These are phyloP conservation scores for Cynopterus sphinx DNA, from an alignment of 2,797 vertebrate genomes.

Conservation along the genomic window DNA sequence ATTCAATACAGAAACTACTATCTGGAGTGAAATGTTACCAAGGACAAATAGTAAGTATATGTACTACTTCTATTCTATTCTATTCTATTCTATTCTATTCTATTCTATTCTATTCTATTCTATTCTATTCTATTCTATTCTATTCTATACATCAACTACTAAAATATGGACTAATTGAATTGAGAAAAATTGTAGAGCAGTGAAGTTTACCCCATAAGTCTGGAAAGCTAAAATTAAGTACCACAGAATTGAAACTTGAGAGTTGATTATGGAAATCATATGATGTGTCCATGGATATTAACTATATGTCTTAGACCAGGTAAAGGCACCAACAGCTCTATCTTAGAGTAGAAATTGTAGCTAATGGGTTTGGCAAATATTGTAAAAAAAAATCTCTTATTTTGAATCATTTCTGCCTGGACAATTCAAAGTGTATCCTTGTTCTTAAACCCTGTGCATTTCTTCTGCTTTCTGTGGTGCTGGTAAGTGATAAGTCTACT, in stretches of 20 bases:
- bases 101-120: too few species aligned
- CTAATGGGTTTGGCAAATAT: neutral
- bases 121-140: neutral
- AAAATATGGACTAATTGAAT: neutral
- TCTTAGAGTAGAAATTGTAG: neutral
- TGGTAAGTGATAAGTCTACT: neutral
- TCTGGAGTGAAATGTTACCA: neutral
- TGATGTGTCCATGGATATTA: neutral
- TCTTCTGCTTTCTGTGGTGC: neutral
- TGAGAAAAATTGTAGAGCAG: neutral
- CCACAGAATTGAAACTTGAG: too few species aligned
- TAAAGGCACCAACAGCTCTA: neutral
- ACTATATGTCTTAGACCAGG: neutral
- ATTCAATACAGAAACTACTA: neutral
- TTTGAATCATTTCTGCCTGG: neutral
- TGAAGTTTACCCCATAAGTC: neutral
- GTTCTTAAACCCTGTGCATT: neutral
- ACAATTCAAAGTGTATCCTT: conserved; percentile 36
- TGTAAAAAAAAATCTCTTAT: neutral
- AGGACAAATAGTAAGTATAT: neutral
- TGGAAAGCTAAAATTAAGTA: neutral
- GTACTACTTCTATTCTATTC: too few species aligned
- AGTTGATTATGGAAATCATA: neutral
- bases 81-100: too few species aligned
- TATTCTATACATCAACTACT: neutral